phyloP scores from a whole-genome alignment of 1,140 invertebrate genomes.

The Temnothorax nylanderi region DNA sequence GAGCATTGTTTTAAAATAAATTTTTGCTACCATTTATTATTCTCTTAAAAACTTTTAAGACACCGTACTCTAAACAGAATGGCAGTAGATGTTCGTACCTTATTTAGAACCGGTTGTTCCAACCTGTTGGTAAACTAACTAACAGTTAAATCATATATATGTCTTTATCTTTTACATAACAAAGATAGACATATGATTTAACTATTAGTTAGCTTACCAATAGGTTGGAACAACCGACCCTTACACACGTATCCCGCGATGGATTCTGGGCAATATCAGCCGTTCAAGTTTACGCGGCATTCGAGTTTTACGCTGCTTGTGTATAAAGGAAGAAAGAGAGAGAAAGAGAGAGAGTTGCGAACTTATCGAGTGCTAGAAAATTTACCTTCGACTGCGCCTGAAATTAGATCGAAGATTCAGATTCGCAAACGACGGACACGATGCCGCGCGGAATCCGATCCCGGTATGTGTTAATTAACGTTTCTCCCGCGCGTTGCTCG shows the following conservation, averaged over 20 bases:
- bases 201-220: too few species aligned
- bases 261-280: slow-evolving; percentile 40
- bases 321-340: neutral
- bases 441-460: slow-evolving; percentile 42
- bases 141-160: too few species aligned
- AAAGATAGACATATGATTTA: too few species aligned
- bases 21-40: neutral
- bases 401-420: slow-evolving; percentile 62
- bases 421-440: neutral
- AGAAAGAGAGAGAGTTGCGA: neutral
- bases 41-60: neutral
- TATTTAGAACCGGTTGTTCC: too few species aligned
- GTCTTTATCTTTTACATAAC: too few species aligned
- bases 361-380: slow-evolving; percentile 39
- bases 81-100: neutral
- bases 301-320: neutral
- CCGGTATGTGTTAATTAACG: slow-evolving; percentile 56
- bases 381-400: slow-evolving; percentile 6
- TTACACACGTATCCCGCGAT: slow-evolving; percentile 25
- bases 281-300: neutral
- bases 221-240: neutral
- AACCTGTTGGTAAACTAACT: too few species aligned
- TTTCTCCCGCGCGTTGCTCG: neutral
- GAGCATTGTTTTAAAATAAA: neutral
- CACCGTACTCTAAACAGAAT: neutral